Evolutionary conservation across 2,888 invertebrate genomes (phyloP).

Genomic region (Amphipoea oculea): DNA sequence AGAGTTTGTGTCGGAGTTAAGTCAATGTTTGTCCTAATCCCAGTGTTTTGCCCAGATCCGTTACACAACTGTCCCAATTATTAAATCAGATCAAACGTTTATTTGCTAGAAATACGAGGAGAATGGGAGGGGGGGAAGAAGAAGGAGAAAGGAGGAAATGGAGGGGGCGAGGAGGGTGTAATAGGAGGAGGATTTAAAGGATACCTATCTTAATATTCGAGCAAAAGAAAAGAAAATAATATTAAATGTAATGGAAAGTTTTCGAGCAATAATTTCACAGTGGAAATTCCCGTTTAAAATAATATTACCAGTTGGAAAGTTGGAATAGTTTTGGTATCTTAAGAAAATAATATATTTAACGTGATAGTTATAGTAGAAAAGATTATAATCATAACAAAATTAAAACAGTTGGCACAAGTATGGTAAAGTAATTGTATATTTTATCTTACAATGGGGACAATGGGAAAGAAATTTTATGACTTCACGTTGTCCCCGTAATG

Average conservation of each 20-base stretch:
- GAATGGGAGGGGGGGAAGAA: background rate
- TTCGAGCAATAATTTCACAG: background rate
- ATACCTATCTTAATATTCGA: background rate
- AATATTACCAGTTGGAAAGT: background rate
- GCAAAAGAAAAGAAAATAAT: background rate
- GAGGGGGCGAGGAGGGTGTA: background rate
- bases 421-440: background rate
- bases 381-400: background rate
- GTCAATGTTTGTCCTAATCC: background rate
- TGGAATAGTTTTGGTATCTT: background rate
- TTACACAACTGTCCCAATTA: background rate
- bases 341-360: slow-evolving; percentile 3
- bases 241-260: slow-evolving; percentile 5
- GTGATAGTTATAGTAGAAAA: background rate
- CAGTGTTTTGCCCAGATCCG: background rate
- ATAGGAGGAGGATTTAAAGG: no score
- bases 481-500: no score
- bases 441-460: no score
- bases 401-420: background rate
- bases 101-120: background rate
- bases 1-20: background rate
- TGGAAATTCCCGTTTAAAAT: background rate
- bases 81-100: background rate
- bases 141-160: background rate
- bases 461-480: no score